Base-by-base conservation (phyloP, 2,113 vertebrate genomes). In the Atherinomorus stipes region DNA sequence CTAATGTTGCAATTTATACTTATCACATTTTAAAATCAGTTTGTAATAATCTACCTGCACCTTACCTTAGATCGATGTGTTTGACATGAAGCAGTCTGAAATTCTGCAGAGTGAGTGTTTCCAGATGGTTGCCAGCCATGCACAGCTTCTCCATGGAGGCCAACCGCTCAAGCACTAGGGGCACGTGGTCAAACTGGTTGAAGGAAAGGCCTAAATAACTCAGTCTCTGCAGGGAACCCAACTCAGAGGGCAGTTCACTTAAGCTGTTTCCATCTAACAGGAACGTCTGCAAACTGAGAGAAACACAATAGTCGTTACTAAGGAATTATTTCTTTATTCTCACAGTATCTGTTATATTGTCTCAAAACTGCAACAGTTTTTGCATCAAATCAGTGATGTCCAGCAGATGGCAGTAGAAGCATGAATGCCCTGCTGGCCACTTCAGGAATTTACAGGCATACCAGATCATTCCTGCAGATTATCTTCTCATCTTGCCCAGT, bases 231-330 rank as follows among this genome's bases (percentile, higher is more conserved):
- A 99, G 94, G 61, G 92, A 95, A 66, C 96, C 96, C 91, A 99
- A 85, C 84, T 99, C 96, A 8, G 75, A 84, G 64, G 97, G 97
- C 74, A 99, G 94, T 25, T 93, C 93, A 37, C 91, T 93, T n/a
- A 99, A 94, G 85, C 93, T 95, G 92, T 99, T 99, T 54, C 98
- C 98, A 75, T 99, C 98, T 89, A 99, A 85, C 80, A 99, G 91
- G 91, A 99, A 96, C 0, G 97, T 99, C 94, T 99, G 97, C 88
- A 99, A 94, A 86, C 98, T 99, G 85, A 82, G 42, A 70, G n/a
- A 65, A n/a, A 26, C 47, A 53, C 40, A 50, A 34, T 12, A 37
- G 26, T 18, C 31, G 16, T 37, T 15, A 15, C 31, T 16, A 63
- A 23, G 3, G 18, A 47, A 4, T 9, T 31, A 3, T 22, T 26